Evolutionary conservation across 2,113 vertebrate genomes (phyloP), one percentile per base, ranked within the genome.

Genomic region (Ochotona curzoniae): DNA sequence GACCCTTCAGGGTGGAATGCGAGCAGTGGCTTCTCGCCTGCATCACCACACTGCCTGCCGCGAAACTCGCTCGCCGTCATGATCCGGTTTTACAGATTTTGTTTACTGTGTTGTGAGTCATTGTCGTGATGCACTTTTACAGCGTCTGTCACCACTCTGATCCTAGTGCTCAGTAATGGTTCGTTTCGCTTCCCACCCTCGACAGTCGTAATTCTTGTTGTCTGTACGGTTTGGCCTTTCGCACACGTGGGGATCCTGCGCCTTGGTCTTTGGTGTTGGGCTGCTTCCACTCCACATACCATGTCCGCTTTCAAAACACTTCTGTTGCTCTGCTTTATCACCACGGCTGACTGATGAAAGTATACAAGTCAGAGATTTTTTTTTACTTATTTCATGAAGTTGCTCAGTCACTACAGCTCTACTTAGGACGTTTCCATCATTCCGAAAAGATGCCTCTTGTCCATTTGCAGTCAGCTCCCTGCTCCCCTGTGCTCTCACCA

Each of bases 381-480:
- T 54, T 54, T 87, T 89, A 47, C 38, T 44, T 44, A 81, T 69
- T 87, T 93, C 87, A 14, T 64, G 25, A 69, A 74, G 73, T 81
- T 91, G 73, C 90, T 93, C 66, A 74, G 2, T 91, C 76, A 66
- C 73, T 26, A 93, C 71, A 76, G 84, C 80, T 89, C 17, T 76
- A 89, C 91, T 95, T 95, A 96, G 93, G 93, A 93, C 84, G 93
- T 95, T 95, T 95, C 79, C 70, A 64, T 94, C 93, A 95, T 96
- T 96, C 95, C 93, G 85, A 7, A 95, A 90, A 38, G 81, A 93
- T 95, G 90, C 35, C 89, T 97, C 92, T 82, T 78, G 49, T 87
- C 51, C 83, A 78, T 87, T 76, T 89, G 66, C 32, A 91, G 91
- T 87, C 47, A 74, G 6, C 83, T 94, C 91, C 94, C 80, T 87